Conservation (phyloP, 2,888 invertebrate genomes). For the Euplagia quadripunctaria region DNA sequence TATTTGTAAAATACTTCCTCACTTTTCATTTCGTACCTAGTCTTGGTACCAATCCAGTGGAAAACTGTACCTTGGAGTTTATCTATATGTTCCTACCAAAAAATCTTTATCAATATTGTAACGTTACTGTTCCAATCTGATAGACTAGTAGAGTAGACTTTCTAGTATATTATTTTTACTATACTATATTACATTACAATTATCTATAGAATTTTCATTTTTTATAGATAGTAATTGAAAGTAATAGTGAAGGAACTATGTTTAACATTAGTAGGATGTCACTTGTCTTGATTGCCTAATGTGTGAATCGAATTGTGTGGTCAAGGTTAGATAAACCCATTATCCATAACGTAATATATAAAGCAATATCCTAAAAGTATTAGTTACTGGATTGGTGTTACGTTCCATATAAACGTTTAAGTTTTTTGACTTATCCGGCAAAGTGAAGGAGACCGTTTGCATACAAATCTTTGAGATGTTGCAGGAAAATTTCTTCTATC, state of each 20-base stretch:
- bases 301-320: background rate
- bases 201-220: too few relatives aligned
- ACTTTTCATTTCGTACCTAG: background rate
- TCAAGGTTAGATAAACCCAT: background rate
- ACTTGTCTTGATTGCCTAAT: background rate
- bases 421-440: background rate
- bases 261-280: background rate
- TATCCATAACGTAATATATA: background rate
- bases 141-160: too few relatives aligned
- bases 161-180: too few relatives aligned
- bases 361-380: background rate
- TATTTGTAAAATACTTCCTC: constrained; percentile 28
- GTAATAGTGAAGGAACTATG: too few relatives aligned
- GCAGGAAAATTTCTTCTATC: background rate
- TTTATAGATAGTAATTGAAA: too few relatives aligned
- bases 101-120: background rate
- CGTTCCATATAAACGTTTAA: background rate
- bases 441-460: background rate
- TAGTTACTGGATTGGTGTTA: background rate
- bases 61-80: background rate
- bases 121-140: too few relatives aligned
- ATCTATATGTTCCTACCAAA: background rate
- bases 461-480: background rate
- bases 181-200: too few relatives aligned
- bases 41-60: background rate